Percentiles rank a stretch among this genome's conserved stretches.
These are phyloP conservation scores for Pilophorus perplexus DNA, from an alignment of 2,888 invertebrate species.

Conservation along the genomic window DNA sequence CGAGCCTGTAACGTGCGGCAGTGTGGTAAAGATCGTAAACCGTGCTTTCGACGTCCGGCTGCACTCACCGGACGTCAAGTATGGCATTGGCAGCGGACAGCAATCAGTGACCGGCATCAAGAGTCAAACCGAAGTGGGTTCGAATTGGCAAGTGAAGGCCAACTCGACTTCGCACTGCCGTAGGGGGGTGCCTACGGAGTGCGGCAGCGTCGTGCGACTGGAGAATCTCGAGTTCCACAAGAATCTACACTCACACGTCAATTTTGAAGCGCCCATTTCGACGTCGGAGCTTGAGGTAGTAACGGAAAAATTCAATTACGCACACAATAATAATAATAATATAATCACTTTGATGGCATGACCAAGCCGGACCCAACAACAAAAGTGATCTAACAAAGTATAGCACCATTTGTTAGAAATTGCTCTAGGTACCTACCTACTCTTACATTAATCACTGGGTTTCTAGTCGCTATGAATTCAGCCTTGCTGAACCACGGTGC, in stretches of 20 bases:
- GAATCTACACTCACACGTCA: constrained; percentile 95
- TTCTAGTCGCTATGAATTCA: too few species aligned
- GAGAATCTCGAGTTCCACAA: constrained; percentile 87
- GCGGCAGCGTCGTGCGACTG: constrained; percentile 79
- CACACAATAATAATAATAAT: too few species aligned
- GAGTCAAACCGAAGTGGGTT: constrained; percentile 86
- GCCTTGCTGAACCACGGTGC: too few species aligned
- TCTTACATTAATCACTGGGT: too few species aligned
- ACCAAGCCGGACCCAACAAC: too few species aligned
- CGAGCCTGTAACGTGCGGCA: constrained; percentile 75
- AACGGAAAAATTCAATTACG: too few species aligned
- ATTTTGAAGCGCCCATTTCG: constrained; percentile 92
- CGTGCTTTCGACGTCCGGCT: constrained; percentile 75
- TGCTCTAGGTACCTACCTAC: too few species aligned
- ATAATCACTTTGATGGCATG: too few species aligned
- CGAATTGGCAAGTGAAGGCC: constrained; percentile 81
- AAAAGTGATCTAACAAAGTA: too few species aligned
- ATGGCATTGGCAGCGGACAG: constrained; percentile 97
- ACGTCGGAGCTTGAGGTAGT: too few species aligned
- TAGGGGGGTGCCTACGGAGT: constrained; percentile 82
- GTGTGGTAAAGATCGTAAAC: constrained; percentile 86
- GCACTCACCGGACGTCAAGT: constrained; percentile 98
- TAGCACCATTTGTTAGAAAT: too few species aligned
- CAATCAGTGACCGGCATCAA: constrained; percentile 95
- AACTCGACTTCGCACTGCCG: constrained; percentile 68